Percentiles rank a stretch among this genome's conserved stretches.
These are phyloP conservation scores for Druon quercuslanigerum DNA, from an alignment of 1,140 invertebrate genomes.

Conservation along the genomic window DNA sequence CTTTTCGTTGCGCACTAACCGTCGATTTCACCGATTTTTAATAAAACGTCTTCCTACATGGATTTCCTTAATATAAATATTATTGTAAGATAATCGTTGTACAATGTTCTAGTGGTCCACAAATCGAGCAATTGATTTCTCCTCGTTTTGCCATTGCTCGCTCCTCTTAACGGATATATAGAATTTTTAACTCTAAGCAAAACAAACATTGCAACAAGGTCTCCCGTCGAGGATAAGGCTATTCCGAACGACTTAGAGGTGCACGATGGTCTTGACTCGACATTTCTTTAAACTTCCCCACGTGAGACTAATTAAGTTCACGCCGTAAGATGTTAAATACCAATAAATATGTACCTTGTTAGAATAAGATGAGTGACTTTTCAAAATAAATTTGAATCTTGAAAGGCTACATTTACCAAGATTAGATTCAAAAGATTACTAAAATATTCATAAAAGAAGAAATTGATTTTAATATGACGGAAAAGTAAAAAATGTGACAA, in stretches of 20 bases:
- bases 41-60: constrained; percentile 43
- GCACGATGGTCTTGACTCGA: not conserved
- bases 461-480: no score
- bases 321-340: not conserved
- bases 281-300: constrained; percentile 5
- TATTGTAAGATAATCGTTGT: constrained; percentile 71
- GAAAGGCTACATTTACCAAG: no score
- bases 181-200: constrained; percentile 14
- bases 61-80: constrained; percentile 52
- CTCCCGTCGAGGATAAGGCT: not conserved
- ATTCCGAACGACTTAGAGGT: not conserved
- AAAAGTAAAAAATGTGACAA: no score
- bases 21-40: constrained; percentile 1
- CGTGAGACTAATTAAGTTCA: not conserved
- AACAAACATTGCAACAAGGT: constrained; percentile 21
- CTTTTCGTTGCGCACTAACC: constrained; percentile 36
- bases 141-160: constrained; percentile 37
- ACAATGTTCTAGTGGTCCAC: constrained; percentile 68
- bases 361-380: not conserved
- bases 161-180: constrained; percentile 45
- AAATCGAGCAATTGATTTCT: constrained; percentile 56
- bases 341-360: not conserved
- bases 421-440: no score
- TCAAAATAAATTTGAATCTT: not conserved
- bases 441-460: no score